A percentile compares a stretch with the other conserved stretches of the same genome.
Evolutionary conservation across 2,113 vertebrate species (phyloP).

Genomic region (Morphnarchus princeps): DNA sequence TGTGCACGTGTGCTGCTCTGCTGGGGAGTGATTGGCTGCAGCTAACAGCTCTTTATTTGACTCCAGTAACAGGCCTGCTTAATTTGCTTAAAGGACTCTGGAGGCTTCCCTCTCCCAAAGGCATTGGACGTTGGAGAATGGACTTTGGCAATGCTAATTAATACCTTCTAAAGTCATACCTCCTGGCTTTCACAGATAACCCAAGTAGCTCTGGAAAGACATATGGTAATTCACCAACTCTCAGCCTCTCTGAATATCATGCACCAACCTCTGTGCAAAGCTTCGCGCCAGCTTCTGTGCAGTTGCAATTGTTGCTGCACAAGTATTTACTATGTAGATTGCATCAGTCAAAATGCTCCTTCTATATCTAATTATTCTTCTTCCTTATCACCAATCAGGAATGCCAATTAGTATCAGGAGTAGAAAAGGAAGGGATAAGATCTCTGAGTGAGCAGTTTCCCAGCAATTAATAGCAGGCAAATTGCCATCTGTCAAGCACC

Average conservation of each 20-base stretch:
- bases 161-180: neutral
- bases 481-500: conserved; percentile 47
- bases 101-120: neutral
- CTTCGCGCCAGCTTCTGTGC: neutral
- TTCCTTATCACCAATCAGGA: conserved; percentile 15
- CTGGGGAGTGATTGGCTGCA: neutral
- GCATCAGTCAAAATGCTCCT: neutral
- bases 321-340: neutral
- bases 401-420: conserved; percentile 44
- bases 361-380: conserved; percentile 27
- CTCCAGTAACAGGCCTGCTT: neutral
- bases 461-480: conserved; percentile 60
- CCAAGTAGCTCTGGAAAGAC: neutral
- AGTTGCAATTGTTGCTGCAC: neutral
- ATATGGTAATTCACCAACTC: neutral
- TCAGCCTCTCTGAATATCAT: neutral
- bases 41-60: neutral
- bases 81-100: neutral
- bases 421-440: conserved; percentile 39
- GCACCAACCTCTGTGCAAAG: neutral
- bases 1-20: rapidly evolving
- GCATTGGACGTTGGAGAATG: rapidly evolving
- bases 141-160: neutral
- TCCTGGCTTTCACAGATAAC: neutral
- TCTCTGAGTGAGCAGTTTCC: conserved; percentile 54